Evolutionary conservation across 2,113 vertebrate genomes (phyloP), one percentile per base, ranked within the genome.

Genomic region (Urocynchramus pylzowi): DNA sequence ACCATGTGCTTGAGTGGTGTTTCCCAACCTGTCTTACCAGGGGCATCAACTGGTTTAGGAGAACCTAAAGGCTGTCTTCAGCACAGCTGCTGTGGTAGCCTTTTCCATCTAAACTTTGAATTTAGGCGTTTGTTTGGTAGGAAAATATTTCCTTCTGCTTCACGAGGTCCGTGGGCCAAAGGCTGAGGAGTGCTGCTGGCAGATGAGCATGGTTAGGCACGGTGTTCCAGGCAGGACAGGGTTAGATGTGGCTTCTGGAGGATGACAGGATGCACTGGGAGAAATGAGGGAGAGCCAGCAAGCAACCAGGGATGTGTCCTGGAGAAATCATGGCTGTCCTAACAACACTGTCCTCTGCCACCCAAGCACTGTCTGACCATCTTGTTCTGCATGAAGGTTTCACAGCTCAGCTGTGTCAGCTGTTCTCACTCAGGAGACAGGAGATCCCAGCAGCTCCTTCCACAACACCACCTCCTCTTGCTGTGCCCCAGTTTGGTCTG

Each of bases 1-100:
- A 42, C 2, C 0, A 0, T n/a, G 47, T 5, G 2, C 45, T 27
- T 5, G 3, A 11, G 42, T 0, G 0, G 7, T 21, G 33, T 35
- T 84, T 69, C 63, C 83, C 59, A 81, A 7, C 68, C 18, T 70
- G 56, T 24, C 42, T 33, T 19, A 44, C 42, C 21, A 28, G 21
- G 35, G 20, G 4, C 18, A 54, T 50, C 0, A 0, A 45, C 78
- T 44, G 9, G 2, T 70, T 49, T 42, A 30, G 80, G 37, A 79
- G 65, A 22, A 50, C 33, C 64, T 23, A n/a, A 28, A 30, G 15
- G 45, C 35, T 90, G 20, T 42, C 50, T 60, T 10, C 11, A 17
- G 24, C 47, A 4, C 27, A 31, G 53, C 57, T 90, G 35, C 33
- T 12, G 1, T 17, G 7, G 41, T 6, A 54, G 16, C 49, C 30